A percentile compares a stretch with the other conserved stretches of the same genome.
phyloP scores from a whole-genome alignment of 2,888 invertebrate species.

The Cheiracanthium punctorium region DNA sequence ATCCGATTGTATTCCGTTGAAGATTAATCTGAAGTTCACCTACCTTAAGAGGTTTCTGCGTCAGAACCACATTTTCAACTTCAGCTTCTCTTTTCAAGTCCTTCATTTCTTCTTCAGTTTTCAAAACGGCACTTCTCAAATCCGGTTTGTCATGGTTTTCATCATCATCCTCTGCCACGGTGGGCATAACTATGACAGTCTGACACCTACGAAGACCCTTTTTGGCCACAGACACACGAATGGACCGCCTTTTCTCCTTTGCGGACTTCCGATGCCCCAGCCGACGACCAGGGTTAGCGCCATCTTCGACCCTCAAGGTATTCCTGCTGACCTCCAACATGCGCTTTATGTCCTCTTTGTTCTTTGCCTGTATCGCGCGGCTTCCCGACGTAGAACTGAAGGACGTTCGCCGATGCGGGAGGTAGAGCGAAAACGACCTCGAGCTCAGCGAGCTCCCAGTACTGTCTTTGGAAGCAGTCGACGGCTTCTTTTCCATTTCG shows the following conservation, averaged over 20 bases:
- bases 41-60: slow-evolving; percentile 55
- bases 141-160: slow-evolving; percentile 19
- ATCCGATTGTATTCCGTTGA: too few species aligned
- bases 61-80: slow-evolving; percentile 55
- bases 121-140: not conserved
- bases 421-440: not conserved
- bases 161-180: slow-evolving; percentile 54
- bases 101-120: slow-evolving; percentile 50
- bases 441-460: slow-evolving; percentile 12
- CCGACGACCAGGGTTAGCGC: not conserved
- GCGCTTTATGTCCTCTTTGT: slow-evolving; percentile 33
- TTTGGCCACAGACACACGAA: slow-evolving; percentile 52
- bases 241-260: slow-evolving; percentile 42
- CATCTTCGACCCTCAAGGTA: not conserved
- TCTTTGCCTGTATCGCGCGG: slow-evolving; percentile 45
- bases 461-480: not conserved
- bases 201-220: slow-evolving; percentile 51
- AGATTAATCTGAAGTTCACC: not conserved
- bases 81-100: slow-evolving; percentile 53
- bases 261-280: not conserved
- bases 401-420: slow-evolving; percentile 35
- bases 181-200: slow-evolving; percentile 64
- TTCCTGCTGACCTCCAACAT: slow-evolving; percentile 21
- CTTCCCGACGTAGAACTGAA: slow-evolving; percentile 51
- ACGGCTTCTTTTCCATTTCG: slow-evolving; percentile 8